Evolutionary conservation across 2,113 vertebrate species (phyloP).

Genomic region (Cettia cetti): DNA sequence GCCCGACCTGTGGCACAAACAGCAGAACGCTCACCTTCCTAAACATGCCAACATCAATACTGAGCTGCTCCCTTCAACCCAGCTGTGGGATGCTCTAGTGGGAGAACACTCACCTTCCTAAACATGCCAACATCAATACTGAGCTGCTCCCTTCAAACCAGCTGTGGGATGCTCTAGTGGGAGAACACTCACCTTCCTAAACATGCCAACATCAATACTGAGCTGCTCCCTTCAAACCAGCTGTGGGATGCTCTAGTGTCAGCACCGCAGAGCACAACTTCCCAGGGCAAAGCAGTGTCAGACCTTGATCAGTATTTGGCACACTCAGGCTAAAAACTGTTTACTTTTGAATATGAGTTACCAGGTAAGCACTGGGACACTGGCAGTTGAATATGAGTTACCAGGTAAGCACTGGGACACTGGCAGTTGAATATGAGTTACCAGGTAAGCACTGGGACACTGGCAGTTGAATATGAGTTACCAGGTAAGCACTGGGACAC

Average conservation of each 20-base stretch:
- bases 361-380: background rate
- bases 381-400: no score
- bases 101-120: background rate
- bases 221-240: background rate
- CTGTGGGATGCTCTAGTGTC: background rate
- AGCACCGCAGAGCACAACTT: background rate
- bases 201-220: background rate
- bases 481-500: no score
- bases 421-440: no score
- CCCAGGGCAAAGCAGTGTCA: background rate
- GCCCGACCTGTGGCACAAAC: slow-evolving; percentile 83
- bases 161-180: background rate
- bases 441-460: background rate
- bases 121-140: background rate
- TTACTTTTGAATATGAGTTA: background rate
- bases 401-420: background rate
- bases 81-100: background rate
- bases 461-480: background rate
- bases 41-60: background rate
- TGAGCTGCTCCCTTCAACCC: background rate
- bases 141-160: background rate
- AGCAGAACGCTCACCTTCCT: background rate
- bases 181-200: background rate
- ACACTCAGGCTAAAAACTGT: background rate
- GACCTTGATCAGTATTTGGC: background rate